phyloP scores from a whole-genome alignment of 1,140 invertebrate species.

The Chironomus tepperi region DNA sequence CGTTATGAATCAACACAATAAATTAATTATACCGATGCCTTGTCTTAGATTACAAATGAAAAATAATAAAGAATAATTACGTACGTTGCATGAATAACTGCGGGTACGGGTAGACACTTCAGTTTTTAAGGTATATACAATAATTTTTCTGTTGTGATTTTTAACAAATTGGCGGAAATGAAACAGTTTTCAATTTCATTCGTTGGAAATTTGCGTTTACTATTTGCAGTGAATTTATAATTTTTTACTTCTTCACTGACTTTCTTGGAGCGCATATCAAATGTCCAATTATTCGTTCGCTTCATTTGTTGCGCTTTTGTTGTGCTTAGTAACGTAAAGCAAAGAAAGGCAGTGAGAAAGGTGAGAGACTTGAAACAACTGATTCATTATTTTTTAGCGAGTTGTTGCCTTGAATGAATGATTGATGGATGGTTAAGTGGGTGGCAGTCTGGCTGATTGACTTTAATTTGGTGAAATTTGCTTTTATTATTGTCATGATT shows the following conservation, averaged over 20 bases:
- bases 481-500: too few species aligned
- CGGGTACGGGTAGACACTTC: too few species aligned
- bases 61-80: too few species aligned
- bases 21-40: constrained; percentile 1
- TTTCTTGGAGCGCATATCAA: constrained; percentile 12
- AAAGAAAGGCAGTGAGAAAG: neutral
- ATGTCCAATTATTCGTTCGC: neutral
- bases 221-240: neutral
- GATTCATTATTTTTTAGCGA: neutral
- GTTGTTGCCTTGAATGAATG: neutral
- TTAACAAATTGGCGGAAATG: constrained; percentile 5
- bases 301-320: neutral
- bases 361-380: neutral
- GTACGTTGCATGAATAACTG: too few species aligned
- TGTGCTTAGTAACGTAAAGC: neutral
- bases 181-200: neutral
- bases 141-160: neutral
- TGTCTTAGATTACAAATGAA: neutral
- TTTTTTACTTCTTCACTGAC: neutral
- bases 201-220: neutral
- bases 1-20: neutral
- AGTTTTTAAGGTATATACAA: too few species aligned
- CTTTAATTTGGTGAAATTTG: too few species aligned
- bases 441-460: too few species aligned
- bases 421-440: too few species aligned